Base-by-base conservation (phyloP, 2,888 invertebrate species). In the Dilophus febrilis region DNA sequence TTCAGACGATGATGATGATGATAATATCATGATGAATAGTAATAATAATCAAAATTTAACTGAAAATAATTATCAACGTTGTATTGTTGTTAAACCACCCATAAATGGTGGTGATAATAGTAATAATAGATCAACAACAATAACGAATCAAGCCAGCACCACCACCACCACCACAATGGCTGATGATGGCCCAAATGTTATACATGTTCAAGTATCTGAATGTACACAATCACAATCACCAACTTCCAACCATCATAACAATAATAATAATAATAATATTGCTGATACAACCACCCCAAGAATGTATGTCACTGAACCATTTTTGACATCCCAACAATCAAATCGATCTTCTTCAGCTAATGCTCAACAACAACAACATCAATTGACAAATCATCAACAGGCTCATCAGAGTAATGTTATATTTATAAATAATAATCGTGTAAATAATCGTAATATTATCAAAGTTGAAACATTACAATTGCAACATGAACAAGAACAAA, bases 121-220 rank as follows among this genome's bases (percentile, higher is more conserved):
- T 11, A 27, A 27, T 8, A 27, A 27, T 6, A 27, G 11, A 27
- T 27, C 6, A 27, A 27, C 7, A 27, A 11, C 27, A 8, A 27
- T 27, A 6, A 27, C 6, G 14, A 10, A 33, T 18, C 33, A 33
- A 33, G 22, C 10, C n/a, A 18, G 22, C 12, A 33, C 10, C 18
- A 35, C 35, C 44, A 35, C 38, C 41, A 42, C 45, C 50, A 42
- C 33, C 44, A 41, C 35, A 43, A 31, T 57, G 58, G 12, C 14
- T 14, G 16, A 11, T 14, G 13, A 27, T 27, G 13, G 12, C 11
- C 12, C 29, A 7, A 29, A 4, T 3, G 58, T 59, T 40, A 59
- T 59, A 42, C 54, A 58, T 41, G 50, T 54, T 45, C 48, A 51
- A 43, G 49, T 44, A 26, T 46, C 46, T 34, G 45, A 42, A 37